Evolutionary conservation across 2,797 vertebrate genomes (phyloP), one percentile per base, ranked within the genome.

Genomic region (Netta rufina): DNA sequence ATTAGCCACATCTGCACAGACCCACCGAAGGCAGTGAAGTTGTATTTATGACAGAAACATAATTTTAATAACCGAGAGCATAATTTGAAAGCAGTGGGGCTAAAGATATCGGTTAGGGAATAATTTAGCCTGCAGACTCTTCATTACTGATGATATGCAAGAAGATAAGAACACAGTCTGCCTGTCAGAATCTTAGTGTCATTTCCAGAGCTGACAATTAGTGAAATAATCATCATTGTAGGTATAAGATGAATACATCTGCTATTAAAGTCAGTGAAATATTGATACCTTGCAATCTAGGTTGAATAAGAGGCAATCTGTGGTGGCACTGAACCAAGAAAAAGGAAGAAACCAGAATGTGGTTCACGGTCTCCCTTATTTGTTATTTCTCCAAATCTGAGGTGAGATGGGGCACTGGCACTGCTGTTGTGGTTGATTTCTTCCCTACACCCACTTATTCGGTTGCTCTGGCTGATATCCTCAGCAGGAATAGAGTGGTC

Each of bases 161-260:
- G 75, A 58, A 66, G 84, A 9, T 32, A 81, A 80, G 51, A 89
- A 66, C 0, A 4, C 24, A 71, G 71, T 54, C 81, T 93, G 94
- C 32, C 83, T 91, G 69, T 88, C 73, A 91, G 77, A 79, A 41
- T 24, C 73, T 81, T 4, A 1, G 47, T 12, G 22, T 51, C 88
- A 64, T 74, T 90, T 77, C 43, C 60, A 74, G 80, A 94, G 49
- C 56, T 79, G 71, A 71, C 80, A 93, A 90, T 92, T 90, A 96
- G 78, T 57, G 74, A 84, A 89, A 79, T 87, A 43, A 93, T 92
- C 66, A 87, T 60, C 56, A 41, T 2, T 5, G 5, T 27, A 76
- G 60, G 74, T 92, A 7, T 25, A 77, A 71, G 60, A 70, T 27
- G 38, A 91, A 81, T 27, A 33, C 13, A 65, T 64, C 58, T 81